Base-by-base conservation (phyloP, 2,888 invertebrate genomes). In the Yponomeuta sedellus region DNA sequence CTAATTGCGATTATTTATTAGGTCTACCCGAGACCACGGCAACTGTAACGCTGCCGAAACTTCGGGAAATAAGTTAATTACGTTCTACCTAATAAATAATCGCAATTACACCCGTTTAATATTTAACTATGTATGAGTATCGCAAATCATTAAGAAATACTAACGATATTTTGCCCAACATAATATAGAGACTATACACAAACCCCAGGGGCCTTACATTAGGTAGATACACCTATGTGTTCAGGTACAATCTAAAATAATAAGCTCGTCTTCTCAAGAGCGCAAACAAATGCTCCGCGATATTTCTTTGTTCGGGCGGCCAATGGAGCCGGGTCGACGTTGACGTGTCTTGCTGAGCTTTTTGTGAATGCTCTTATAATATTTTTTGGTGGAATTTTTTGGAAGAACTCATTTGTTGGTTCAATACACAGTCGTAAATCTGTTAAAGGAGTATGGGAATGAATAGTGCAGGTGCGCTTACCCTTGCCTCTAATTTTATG, bases 361-460 rank as follows among this genome's bases (percentile, higher is more conserved):
- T 87, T 88, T 88, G 85, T 88, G 71, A 67, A 76, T 79, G 77
- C 79, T 88, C 79, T 88, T 87, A 86, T 88, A 88, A 88, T 89
- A 86, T 86, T 87, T 86, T 86, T 88, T 87, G 84, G 81, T 77
- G 73, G 80, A 76, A 85, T 84, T 85, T 88, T 89, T 88, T 83
- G 82, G 85, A 79, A 83, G 85, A 83, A 85, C 85, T 86, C 83
- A 88, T 90, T 90, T 88, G 86, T 89, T 88, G 84, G 82, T 77
- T 86, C 86, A 83, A 82, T 88, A 86, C 86, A 81, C 80, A 85
- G 81, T 84, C 86, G 84, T 90, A 89, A 91, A 89, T 90, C 86
- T 86, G 81, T 77, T 16, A 72, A 75, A 75, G 75, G 76, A 80
- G 84, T 81, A 79, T 80, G 77, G 79, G 81, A 81, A 79, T 77